phyloP scores from a whole-genome alignment of 2,888 invertebrate genomes.

The Drosophila quinaria region DNA sequence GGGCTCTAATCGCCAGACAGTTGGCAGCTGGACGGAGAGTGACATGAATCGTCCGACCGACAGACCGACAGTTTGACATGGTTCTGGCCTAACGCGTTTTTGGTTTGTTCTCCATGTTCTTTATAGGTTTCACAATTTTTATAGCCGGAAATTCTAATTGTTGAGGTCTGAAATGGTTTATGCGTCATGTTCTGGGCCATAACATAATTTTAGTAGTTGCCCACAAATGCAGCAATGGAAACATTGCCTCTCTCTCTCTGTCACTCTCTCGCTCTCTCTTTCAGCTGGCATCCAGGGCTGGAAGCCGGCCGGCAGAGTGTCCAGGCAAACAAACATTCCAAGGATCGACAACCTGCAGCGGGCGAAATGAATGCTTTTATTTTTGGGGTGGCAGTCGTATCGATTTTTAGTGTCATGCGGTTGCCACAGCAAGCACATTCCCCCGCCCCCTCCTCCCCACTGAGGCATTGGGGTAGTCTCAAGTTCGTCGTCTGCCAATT shows the following conservation, averaged over 20 bases:
- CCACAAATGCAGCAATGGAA: constrained; percentile 40
- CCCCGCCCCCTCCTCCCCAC: constrained; percentile 27
- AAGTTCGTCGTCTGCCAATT: constrained; percentile 79
- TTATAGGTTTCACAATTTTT: constrained; percentile 57
- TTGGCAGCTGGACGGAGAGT: constrained; percentile 30
- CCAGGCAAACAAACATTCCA: constrained; percentile 61
- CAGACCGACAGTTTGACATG: constrained; percentile 42
- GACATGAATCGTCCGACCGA: constrained; percentile 19
- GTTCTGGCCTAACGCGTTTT: constrained; percentile 76
- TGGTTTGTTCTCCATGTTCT: constrained; percentile 32
- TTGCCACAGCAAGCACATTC: constrained; percentile 36
- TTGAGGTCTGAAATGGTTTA: constrained; percentile 38
- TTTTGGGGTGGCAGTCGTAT: constrained; percentile 60
- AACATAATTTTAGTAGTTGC: constrained; percentile 26
- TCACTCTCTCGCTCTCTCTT: constrained; percentile 2
- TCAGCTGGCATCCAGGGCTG: constrained; percentile 24
- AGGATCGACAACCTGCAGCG: constrained; percentile 76
- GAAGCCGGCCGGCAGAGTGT: constrained; percentile 47
- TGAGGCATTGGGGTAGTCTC: constrained; percentile 77
- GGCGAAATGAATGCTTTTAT: constrained; percentile 20
- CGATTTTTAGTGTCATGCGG: constrained; percentile 71
- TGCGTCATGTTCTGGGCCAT: constrained; percentile 49
- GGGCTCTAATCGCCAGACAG: constrained; percentile 25
- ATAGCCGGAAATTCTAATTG: constrained; percentile 79
- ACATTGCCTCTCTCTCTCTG: neutral